Base-by-base conservation (phyloP, 2,888 invertebrate genomes). In the Cyclophora albipunctata region DNA sequence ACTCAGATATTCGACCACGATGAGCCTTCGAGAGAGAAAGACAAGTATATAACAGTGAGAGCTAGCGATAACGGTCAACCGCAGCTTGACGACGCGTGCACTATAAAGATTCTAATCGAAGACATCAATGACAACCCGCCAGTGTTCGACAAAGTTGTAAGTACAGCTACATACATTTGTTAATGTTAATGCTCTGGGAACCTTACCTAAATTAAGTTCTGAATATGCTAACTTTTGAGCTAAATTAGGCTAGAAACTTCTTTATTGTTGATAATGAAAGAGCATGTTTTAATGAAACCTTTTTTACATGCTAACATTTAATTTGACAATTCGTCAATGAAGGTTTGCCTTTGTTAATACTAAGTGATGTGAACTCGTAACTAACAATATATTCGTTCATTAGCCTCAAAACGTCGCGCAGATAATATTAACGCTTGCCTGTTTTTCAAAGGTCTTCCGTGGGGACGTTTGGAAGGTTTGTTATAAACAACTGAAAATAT, bases 111-210 rank as follows among this genome's bases (percentile, higher is more conserved):
- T 50, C 92, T 93, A 57, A 95, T 98, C 59, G 93, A 92, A 70
- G 98, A 98, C 82, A 93, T 96, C 72, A 99, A 99, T 84, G 98
- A 99, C 79, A 98, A 98, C 73, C 88, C 84, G 7, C 95, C 95
- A 3, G 92, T 93, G 63, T 94, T 95, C 83, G 95, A 95, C 76
- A 93, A 93, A 92, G 91, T 91, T 82, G 94, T 94, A 83, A 90
- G 93, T 91, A 71, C 64, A 20, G 20, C 20, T 43, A 43, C 33
- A 43, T 43, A 43, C 33, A 43, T 43, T 43, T 43, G 5, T 43
- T 20, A 20, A 20, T 20, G 20, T 20, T 20, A 20, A 1, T 20
- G 20, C 20, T 20, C 20, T 20, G 20, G 20, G 20, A 20, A 20
- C 20, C 20, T 20, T 20, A 20, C 20, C 20, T 20, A 20, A 20